Evolutionary conservation across 1,140 invertebrate genomes (phyloP).

Genomic region (Stegodyphus mimosarum): DNA sequence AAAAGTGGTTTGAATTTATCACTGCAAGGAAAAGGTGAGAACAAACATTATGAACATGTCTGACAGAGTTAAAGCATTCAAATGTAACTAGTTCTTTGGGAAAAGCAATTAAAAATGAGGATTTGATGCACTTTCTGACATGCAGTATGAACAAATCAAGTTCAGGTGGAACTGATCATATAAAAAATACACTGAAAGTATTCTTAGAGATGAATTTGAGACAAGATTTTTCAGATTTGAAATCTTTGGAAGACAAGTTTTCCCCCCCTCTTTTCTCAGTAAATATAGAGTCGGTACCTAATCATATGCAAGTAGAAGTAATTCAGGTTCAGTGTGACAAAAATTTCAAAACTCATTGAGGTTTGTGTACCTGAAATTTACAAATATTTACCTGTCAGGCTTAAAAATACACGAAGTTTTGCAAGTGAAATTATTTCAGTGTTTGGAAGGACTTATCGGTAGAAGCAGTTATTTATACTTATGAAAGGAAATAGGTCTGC

Average conservation of each 20-base stretch:
- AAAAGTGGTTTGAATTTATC: background rate
- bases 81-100: slow-evolving; percentile 1
- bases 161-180: background rate
- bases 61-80: background rate
- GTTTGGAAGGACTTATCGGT: slow-evolving; percentile 13
- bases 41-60: background rate
- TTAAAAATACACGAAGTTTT: background rate
- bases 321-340: background rate
- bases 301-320: background rate
- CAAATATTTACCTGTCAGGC: slow-evolving; percentile 16
- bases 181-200: background rate
- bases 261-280: background rate
- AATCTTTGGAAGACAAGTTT: background rate
- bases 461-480: background rate
- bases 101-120: slow-evolving; percentile 1
- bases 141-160: slow-evolving; percentile 6
- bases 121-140: background rate
- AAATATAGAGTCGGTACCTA: slow-evolving; percentile 10
- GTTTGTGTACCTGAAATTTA: background rate
- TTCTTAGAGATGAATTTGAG: background rate
- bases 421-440: slow-evolving; percentile 8
- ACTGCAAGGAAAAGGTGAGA: background rate
- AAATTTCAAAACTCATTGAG: slow-evolving; percentile 10
- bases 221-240: background rate
- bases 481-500: background rate